These are phyloP conservation scores for Molothrus ater DNA, from an alignment of 2,797 vertebrate species.

Conservation along the genomic window DNA sequence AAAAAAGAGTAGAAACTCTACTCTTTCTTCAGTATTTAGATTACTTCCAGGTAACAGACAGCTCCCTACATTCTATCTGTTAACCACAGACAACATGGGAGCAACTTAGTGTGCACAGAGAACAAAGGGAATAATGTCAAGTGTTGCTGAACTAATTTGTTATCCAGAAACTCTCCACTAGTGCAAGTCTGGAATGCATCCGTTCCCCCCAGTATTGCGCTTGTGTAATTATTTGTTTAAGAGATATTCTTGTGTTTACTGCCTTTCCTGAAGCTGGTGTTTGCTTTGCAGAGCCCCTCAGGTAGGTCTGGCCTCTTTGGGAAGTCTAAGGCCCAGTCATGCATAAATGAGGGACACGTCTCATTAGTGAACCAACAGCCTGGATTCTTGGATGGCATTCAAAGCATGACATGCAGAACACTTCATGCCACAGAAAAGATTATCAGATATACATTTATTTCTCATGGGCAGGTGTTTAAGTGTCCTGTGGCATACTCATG, in stretches of 20 bases:
- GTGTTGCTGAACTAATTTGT: constrained; percentile 30
- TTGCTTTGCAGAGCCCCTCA: constrained; percentile 34
- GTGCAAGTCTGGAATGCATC: constrained; percentile 33
- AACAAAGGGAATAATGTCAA: constrained; percentile 25
- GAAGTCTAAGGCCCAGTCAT: neutral
- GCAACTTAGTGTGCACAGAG: neutral
- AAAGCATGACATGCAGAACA: fast-evolving
- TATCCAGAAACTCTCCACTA: neutral
- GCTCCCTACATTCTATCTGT: neutral
- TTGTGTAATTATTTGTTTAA: constrained; percentile 45
- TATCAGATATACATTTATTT: neutral
- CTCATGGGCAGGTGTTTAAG: neutral
- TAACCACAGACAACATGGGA: neutral
- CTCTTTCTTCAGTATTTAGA: neutral
- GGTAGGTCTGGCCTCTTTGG: neutral
- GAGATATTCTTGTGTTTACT: neutral
- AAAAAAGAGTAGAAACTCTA: neutral
- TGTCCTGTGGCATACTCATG: neutral
- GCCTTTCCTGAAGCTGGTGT: neutral
- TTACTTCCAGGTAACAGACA: neutral
- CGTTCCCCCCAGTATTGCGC: neutral
- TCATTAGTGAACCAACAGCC: neutral
- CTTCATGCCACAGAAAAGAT: neutral
- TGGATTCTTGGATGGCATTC: neutral
- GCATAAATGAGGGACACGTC: neutral